Percentiles rank a stretch among this genome's conserved stretches.
phyloP scores from a whole-genome alignment of 1,140 invertebrate genomes.

The Drosophila carrolli region DNA sequence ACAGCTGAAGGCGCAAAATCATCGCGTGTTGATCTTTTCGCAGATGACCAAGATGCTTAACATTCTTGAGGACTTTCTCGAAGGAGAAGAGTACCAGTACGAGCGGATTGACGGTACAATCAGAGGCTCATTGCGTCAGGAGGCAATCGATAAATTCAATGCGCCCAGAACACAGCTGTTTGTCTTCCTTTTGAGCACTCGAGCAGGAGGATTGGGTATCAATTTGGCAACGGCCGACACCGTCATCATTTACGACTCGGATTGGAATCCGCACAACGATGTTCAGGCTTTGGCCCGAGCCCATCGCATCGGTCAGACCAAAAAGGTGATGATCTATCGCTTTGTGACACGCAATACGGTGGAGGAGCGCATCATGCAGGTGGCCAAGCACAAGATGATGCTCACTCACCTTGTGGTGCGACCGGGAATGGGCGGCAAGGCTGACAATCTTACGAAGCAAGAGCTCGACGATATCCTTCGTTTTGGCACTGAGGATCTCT shows the following conservation, averaged over 20 bases:
- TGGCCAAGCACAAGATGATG: constrained; percentile 8
- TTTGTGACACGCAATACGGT: constrained; percentile 2
- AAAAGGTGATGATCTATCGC: constrained; percentile 1
- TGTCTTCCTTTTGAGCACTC: constrained; percentile 1
- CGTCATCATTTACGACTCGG: constrained; percentile 2
- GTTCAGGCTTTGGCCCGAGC: constrained; percentile 2
- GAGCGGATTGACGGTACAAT: not conserved
- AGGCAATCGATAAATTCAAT: not conserved
- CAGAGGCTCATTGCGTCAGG: not conserved
- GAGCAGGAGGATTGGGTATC: not conserved
- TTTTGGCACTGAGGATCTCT: constrained; percentile 3
- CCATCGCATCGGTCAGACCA: constrained; percentile 2
- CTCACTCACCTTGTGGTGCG: constrained; percentile 3
- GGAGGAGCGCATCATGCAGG: constrained; percentile 4
- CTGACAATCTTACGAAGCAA: not conserved
- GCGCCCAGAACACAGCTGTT: not conserved
- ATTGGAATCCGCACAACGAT: constrained; percentile 8
- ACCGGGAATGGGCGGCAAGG: not conserved
- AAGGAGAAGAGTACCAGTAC: not conserved
- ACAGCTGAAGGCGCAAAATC: not conserved
- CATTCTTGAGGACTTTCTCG: not conserved
- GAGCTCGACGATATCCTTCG: not conserved
- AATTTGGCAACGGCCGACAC: constrained; percentile 5
- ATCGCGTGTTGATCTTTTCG: not conserved
- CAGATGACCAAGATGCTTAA: constrained; percentile 1